A percentile compares a stretch with the other conserved stretches of the same genome.
phyloP scores from a whole-genome alignment of 2,888 invertebrate genomes.

The Phyllotreta striolata region DNA sequence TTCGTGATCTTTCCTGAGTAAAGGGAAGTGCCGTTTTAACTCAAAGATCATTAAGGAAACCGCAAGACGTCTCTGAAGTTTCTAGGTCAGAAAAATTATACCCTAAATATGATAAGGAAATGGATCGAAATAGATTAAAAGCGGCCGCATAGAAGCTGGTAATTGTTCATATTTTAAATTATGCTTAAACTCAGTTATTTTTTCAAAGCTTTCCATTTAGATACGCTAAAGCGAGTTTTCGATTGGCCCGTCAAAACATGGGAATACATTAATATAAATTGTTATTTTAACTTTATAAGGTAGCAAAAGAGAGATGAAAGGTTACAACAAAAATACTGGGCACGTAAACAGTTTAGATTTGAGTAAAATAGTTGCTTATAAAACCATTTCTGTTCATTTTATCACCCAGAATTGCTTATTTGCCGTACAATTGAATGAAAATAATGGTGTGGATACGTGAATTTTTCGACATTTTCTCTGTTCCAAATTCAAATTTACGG shows the following conservation, averaged over 20 bases:
- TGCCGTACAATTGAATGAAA: not conserved
- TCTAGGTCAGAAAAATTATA: slow-evolving; percentile 4
- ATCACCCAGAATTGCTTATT: slow-evolving; percentile 1
- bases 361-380: not conserved
- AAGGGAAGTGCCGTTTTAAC: slow-evolving; percentile 4
- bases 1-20: slow-evolving; percentile 9
- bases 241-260: too few species aligned
- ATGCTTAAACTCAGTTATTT: too few species aligned
- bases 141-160: too few species aligned
- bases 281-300: too few species aligned
- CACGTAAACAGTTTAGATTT: not conserved
- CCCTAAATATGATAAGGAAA: not conserved
- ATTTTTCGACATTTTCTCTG: slow-evolving; percentile 18
- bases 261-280: too few species aligned
- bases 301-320: too few species aligned
- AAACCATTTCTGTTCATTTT: too few species aligned
- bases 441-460: slow-evolving; percentile 12
- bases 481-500: slow-evolving; percentile 23
- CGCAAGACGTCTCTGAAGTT: not conserved
- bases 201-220: too few species aligned
- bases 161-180: too few species aligned
- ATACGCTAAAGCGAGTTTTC: too few species aligned
- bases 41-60: slow-evolving; percentile 8
- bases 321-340: too few species aligned
- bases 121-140: too few species aligned